Conservation (phyloP, 2,888 invertebrate genomes). For the Hypena proboscidalis region DNA sequence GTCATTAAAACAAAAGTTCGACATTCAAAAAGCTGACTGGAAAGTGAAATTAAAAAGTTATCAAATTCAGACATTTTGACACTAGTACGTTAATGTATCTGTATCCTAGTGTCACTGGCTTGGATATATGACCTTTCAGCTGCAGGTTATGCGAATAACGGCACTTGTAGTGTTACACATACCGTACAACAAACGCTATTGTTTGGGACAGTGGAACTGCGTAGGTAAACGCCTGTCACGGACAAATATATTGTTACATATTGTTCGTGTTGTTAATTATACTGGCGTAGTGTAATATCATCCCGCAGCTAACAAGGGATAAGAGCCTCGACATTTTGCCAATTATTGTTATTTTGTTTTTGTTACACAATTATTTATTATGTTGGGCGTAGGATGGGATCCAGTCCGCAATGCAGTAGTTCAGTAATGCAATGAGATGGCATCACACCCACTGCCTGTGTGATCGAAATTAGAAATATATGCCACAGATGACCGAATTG, state of each 20-base stretch:
- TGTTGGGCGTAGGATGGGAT: no score
- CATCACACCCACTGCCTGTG: no score
- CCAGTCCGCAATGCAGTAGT: conserved; percentile 23
- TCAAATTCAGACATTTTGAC: conserved; percentile 21
- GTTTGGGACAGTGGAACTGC: conserved; percentile 38
- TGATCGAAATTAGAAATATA: no score
- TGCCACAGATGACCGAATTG: no score
- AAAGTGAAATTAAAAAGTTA: not conserved
- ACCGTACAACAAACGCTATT: conserved; percentile 31
- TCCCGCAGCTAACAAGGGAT: no score
- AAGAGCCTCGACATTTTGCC: no score
- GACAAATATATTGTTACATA: conserved; percentile 51
- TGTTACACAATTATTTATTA: no score
- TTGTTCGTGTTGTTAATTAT: conserved; percentile 56
- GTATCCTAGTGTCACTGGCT: conserved; percentile 36
- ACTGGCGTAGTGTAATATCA: no score
- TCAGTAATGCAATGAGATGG: not conserved
- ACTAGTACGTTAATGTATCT: conserved; percentile 21
- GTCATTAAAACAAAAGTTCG: no score
- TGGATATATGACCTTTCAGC: conserved; percentile 27
- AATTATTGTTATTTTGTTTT: no score
- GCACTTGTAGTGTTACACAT: conserved; percentile 25
- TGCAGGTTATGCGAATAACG: conserved; percentile 36
- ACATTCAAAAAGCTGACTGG: no score
- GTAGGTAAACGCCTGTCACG: conserved; percentile 46